Evolutionary conservation across 2,888 invertebrate genomes (phyloP).

Genomic region (Euplagia quadripunctaria): DNA sequence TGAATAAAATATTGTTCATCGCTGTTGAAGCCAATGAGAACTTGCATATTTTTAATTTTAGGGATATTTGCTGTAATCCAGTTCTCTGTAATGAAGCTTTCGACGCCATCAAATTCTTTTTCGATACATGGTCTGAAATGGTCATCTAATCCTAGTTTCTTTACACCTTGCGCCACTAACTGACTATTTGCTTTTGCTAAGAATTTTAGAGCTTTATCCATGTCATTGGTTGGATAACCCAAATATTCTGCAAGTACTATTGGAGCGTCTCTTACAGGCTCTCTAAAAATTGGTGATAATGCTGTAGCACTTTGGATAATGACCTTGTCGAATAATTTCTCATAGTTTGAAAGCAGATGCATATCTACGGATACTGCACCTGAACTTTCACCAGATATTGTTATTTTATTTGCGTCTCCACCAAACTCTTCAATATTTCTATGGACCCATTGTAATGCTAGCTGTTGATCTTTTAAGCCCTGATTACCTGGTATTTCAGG

Average conservation of each 20-base stretch:
- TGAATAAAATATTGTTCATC: slow-evolving; percentile 52
- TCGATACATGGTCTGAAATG: slow-evolving; percentile 22
- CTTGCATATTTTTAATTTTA: slow-evolving; percentile 14
- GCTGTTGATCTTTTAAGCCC: slow-evolving; percentile 72
- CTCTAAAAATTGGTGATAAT: background rate
- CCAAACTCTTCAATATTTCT: slow-evolving; percentile 70
- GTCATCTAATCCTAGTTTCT: background rate
- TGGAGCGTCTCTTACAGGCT: slow-evolving; percentile 14
- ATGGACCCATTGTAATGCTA: slow-evolving; percentile 70
- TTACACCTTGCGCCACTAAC: slow-evolving; percentile 11
- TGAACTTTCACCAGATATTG: slow-evolving; percentile 74
- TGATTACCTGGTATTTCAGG: slow-evolving; percentile 65
- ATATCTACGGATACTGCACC: slow-evolving; percentile 65
- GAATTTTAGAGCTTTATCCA: slow-evolving; percentile 18
- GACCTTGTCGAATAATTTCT: slow-evolving; percentile 63
- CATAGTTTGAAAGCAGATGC: slow-evolving; percentile 63
- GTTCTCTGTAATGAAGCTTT: slow-evolving; percentile 11
- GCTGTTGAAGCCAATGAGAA: slow-evolving; percentile 24
- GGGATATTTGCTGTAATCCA: slow-evolving; percentile 16
- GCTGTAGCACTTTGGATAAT: slow-evolving; percentile 66
- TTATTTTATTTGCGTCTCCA: slow-evolving; percentile 65
- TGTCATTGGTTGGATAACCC: slow-evolving; percentile 10
- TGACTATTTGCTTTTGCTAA: slow-evolving; percentile 11
- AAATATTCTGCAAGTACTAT: slow-evolving; percentile 11
- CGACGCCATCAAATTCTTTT: slow-evolving; percentile 23